Evolutionary conservation across 2,113 vertebrate genomes (phyloP), one percentile per base, ranked within the genome.

Genomic region (Solea senegalensis): DNA sequence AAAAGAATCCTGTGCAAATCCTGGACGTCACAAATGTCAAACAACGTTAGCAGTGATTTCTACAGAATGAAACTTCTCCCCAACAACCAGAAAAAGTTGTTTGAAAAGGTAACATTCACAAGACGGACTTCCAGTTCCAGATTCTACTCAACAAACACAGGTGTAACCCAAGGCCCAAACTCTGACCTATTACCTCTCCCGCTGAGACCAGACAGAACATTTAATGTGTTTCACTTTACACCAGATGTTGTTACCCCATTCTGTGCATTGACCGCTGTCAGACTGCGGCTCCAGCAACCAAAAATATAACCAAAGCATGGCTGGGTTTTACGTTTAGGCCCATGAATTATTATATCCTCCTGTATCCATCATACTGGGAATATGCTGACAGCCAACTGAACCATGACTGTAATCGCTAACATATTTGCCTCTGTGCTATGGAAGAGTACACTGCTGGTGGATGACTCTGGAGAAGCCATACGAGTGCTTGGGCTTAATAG

Each of bases 161-260:
- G 81, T 26, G 26, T 80, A 81, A 87, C 77, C 84, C 64, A 6
- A 10, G 45, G 60, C 13, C 74, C 40, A 40, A 81, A 75, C 89
- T 85, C 41, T 80, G 85, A 86, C 87, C 88, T 88, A 64, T 71
- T 53, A 63, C 57, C 85, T 79, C 81, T 85, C 72, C 65, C 65
- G 54, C 41, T 77, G 81, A 80, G 63, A 72, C 73, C 80, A 83
- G 65, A 75, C 75, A 6, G 76, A 83, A 74, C 51, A 39, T 45
- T 74, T 76, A 59, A 83, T 67, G 55, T 82, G 81, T 67, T 72
- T 86, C 61, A 58, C 68, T 89, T 81, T 80, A 83, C 44, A 70
- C 81, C 87, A 86, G 78, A 90, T 85, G 84, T 74, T 81, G 60
- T 54, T 34, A 59, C 40, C 80, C 65, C 0, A 15, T 60, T 69